Evolutionary conservation across 2,797 vertebrate genomes (phyloP).

Genomic region (Danionella dracula): DNA sequence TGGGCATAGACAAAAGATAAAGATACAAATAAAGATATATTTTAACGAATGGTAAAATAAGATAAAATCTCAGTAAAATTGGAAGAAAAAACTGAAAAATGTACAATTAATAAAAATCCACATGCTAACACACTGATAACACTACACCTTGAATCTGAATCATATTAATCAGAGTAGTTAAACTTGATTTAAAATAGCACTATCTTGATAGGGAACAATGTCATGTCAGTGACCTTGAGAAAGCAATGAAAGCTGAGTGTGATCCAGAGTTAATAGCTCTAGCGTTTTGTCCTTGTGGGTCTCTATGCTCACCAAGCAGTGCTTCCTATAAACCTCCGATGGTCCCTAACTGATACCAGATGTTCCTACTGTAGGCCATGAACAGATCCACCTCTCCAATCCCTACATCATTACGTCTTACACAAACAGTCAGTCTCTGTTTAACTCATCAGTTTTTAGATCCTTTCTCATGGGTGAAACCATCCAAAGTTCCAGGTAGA

Average conservation of each 20-base stretch:
- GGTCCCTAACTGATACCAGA: slow-evolving; percentile 69
- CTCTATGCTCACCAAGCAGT: slow-evolving; percentile 56
- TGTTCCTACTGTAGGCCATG: slow-evolving; percentile 73
- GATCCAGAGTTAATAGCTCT: background rate
- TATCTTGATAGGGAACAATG: background rate
- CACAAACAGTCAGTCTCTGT: slow-evolving; percentile 61
- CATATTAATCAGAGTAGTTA: too few relatives aligned
- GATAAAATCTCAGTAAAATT: too few relatives aligned
- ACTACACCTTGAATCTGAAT: too few relatives aligned
- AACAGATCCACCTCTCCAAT: slow-evolving; percentile 64
- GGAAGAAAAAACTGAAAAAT: too few relatives aligned
- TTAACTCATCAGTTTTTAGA: slow-evolving; percentile 53
- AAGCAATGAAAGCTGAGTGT: background rate
- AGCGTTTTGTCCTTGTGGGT: slow-evolving; percentile 47
- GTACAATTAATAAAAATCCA: too few relatives aligned
- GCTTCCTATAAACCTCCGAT: slow-evolving; percentile 70
- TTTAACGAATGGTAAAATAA: too few relatives aligned
- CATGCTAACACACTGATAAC: too few relatives aligned
- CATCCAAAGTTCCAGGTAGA: slow-evolving; percentile 34
- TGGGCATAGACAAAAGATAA: too few relatives aligned
- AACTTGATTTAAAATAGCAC: too few relatives aligned
- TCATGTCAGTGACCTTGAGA: background rate
- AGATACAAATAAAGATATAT: too few relatives aligned
- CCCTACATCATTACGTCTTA: slow-evolving; percentile 59
- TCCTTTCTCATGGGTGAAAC: slow-evolving; percentile 40